Conservation (phyloP, 2,797 vertebrate species). For the Arctocebus calabarensis region DNA sequence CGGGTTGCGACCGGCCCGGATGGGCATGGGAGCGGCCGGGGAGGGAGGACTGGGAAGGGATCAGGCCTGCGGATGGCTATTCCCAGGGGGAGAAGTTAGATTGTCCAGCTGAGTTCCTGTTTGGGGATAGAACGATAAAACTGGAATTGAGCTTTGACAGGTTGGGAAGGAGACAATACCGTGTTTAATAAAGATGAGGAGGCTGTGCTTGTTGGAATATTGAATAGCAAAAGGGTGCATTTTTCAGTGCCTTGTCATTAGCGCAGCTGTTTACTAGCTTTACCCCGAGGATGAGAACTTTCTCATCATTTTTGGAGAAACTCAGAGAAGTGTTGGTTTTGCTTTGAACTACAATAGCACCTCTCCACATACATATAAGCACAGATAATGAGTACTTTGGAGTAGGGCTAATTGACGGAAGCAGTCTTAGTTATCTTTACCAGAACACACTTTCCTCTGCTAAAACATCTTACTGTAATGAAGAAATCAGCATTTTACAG, state of each 20-base stretch:
- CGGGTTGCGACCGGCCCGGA: background rate
- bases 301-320: constrained; percentile 30
- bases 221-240: background rate
- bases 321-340: constrained; percentile 41
- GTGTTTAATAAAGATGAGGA: background rate
- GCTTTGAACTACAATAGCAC: constrained; percentile 34
- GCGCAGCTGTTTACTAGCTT: background rate
- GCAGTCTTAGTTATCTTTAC: background rate
- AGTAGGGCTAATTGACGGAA: constrained; percentile 61
- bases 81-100: background rate
- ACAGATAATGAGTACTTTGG: background rate
- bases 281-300: constrained; percentile 67
- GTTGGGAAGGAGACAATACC: constrained; percentile 45
- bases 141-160: constrained; percentile 64
- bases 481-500: background rate
- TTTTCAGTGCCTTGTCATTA: background rate
- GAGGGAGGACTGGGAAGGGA: background rate
- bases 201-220: background rate
- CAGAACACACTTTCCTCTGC: background rate
- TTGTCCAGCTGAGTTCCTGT: background rate
- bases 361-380: background rate
- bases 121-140: background rate
- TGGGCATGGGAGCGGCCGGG: background rate
- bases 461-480: background rate
- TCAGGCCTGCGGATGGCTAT: background rate